A percentile compares a stretch with the other conserved stretches of the same genome.
Evolutionary conservation across 2,888 invertebrate species (phyloP).

Genomic region (Hypomecis punctinalis): DNA sequence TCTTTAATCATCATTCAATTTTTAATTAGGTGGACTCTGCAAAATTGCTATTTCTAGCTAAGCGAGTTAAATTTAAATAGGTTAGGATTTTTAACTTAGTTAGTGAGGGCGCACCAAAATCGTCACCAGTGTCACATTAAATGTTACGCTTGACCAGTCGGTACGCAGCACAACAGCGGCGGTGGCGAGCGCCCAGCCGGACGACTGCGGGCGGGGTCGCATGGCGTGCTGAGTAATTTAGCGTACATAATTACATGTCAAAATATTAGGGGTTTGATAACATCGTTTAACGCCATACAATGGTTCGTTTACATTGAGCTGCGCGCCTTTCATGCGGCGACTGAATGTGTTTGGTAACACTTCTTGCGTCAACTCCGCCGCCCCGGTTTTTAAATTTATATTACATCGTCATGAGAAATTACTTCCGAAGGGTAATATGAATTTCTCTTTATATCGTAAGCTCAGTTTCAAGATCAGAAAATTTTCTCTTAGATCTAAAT

Average conservation of each 20-base stretch:
- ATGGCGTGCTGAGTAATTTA: slow-evolving; percentile 41
- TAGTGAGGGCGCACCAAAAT: too few species aligned
- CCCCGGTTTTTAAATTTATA: slow-evolving; percentile 13
- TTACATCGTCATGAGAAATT: slow-evolving; percentile 2
- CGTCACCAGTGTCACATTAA: too few species aligned
- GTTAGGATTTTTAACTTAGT: too few species aligned
- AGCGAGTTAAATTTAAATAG: too few species aligned
- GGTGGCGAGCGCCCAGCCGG: slow-evolving; percentile 32
- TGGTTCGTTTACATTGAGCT: slow-evolving; percentile 44
- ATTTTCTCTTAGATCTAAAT: neutral
- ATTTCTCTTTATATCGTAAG: too few species aligned
- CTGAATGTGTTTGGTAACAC: slow-evolving; percentile 28
- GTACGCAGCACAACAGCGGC: slow-evolving; percentile 10
- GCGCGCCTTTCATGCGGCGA: slow-evolving; percentile 22
- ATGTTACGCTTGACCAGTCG: too few species aligned
- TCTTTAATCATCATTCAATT: too few species aligned
- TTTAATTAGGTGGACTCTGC: too few species aligned
- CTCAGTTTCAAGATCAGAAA: too few species aligned
- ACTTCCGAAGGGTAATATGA: neutral
- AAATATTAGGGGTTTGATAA: slow-evolving; percentile 45
- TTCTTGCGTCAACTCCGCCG: slow-evolving; percentile 22
- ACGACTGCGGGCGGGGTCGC: slow-evolving; percentile 17
- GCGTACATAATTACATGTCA: slow-evolving; percentile 43
- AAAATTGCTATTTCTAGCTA: too few species aligned
- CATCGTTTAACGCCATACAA: slow-evolving; percentile 46